Evolutionary conservation across 2,797 vertebrate species (phyloP).

Genomic region (Gallirallus australis): DNA sequence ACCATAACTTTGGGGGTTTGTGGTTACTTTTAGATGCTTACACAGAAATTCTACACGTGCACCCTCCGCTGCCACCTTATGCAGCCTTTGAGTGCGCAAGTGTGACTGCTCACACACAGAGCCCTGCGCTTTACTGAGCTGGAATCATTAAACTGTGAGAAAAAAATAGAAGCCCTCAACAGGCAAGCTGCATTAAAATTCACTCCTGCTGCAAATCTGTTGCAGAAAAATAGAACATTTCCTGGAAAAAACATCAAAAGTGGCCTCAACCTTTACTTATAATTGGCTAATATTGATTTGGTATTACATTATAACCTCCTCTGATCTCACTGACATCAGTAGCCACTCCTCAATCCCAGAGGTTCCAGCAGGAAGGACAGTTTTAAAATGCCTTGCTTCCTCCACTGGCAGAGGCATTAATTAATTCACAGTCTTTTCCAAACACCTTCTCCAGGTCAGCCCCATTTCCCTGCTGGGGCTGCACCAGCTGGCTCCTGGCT

Average conservation of each 20-base stretch:
- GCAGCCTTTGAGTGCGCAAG: not conserved
- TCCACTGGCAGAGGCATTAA: slow-evolving; percentile 32
- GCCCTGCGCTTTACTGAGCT: not conserved
- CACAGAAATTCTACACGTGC: not conserved
- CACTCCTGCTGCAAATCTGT: not conserved
- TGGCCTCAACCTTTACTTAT: slow-evolving; percentile 44
- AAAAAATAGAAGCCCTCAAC: not conserved
- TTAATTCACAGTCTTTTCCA: slow-evolving; percentile 37
- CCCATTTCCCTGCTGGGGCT: slow-evolving; percentile 7
- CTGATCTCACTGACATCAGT: slow-evolving; percentile 47
- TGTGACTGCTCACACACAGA: not conserved
- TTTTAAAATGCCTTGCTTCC: slow-evolving; percentile 27
- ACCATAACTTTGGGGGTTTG: not conserved
- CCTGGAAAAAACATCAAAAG: slow-evolving; percentile 38
- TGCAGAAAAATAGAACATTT: slow-evolving; percentile 42
- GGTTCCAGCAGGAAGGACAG: slow-evolving; percentile 29
- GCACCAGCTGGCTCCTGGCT: slow-evolving; percentile 34
- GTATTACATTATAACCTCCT: slow-evolving; percentile 48
- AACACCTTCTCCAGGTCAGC: slow-evolving; percentile 52
- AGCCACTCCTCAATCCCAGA: slow-evolving; percentile 27
- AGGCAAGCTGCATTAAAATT: slow-evolving; percentile 40
- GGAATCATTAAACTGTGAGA: not conserved
- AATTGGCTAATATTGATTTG: slow-evolving; percentile 66
- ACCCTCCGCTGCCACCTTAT: not conserved
- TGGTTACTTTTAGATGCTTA: slow-evolving; percentile 26